phyloP scores from a whole-genome alignment of 2,888 invertebrate species.

The Diarsia dahlii region DNA sequence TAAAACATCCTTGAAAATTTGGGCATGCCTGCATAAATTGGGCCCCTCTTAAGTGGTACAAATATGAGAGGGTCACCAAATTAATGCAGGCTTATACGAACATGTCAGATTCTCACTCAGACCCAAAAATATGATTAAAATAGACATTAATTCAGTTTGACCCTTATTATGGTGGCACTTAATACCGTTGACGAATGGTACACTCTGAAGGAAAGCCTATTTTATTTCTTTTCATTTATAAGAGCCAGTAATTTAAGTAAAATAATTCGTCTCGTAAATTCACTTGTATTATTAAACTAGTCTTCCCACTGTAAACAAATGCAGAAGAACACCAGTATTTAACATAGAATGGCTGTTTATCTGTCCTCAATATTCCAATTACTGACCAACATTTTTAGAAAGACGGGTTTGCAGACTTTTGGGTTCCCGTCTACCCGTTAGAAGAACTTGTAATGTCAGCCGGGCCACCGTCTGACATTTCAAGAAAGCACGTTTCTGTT shows the following conservation, averaged over 20 bases:
- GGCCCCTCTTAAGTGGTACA: slow-evolving; percentile 18
- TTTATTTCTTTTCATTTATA: slow-evolving; percentile 1
- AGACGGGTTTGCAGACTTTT: neutral
- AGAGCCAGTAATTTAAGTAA: neutral
- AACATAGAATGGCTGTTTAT: neutral
- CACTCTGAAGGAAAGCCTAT: neutral
- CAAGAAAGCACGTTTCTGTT: too few relatives aligned
- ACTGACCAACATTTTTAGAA: neutral
- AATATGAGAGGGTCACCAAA: slow-evolving; percentile 31
- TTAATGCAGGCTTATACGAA: slow-evolving; percentile 26
- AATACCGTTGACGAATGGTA: neutral
- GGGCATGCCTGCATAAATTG: slow-evolving; percentile 22
- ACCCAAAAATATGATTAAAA: slow-evolving; percentile 34
- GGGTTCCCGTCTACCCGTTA: neutral
- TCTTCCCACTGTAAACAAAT: neutral
- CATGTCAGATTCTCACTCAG: slow-evolving; percentile 12
- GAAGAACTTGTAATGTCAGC: too few relatives aligned
- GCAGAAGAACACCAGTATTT: neutral
- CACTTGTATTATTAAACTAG: neutral
- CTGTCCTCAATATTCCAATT: neutral
- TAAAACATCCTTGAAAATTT: neutral
- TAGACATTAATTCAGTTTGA: slow-evolving; percentile 20
- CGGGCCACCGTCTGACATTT: too few relatives aligned
- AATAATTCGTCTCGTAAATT: slow-evolving; percentile 4
- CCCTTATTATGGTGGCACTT: slow-evolving; percentile 18